Evolutionary conservation across 2,888 invertebrate genomes (phyloP), one percentile per base, ranked within the genome.

Genomic region (Synanthedon vespiformis): DNA sequence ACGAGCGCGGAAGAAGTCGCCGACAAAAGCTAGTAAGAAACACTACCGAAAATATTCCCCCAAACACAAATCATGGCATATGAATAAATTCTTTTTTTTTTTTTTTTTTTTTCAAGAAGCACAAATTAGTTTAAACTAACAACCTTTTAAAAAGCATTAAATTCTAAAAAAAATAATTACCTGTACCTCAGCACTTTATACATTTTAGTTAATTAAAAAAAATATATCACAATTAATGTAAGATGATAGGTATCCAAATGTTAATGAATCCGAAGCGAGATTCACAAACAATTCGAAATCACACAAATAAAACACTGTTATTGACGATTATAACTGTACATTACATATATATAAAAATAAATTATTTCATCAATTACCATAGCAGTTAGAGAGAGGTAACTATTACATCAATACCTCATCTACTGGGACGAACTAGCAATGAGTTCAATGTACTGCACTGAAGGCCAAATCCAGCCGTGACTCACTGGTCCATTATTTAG

Each of bases 371-470:
- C 34, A 10, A 34, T 34, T 10, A 34, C 34, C 34, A 34, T 34
- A 22, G 18, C 2, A 22, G 3, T n/a, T n/a, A 27, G 2, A 34
- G 10, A 10, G 34, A 34, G 34, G 34, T 34, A 14, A 63, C 54
- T 55, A 59, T 57, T 55, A 57, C 57, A 14, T 18, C 56, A 60
- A 57, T 59, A 58, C 52, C 57, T 54, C 16, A 55, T 51, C 56
- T 54, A 63, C 66, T 61, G 59, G 65, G 57, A 48, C 13, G n/a
- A 14, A 52, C 40, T 60, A 66, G 55, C 57, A 56, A 53, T 57
- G 68, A 61, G 84, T 82, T 81, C 82, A 83, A 80, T 70, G 81
- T 81, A 78, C 81, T 68, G 68, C 61, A 56, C 60, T 62, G 73
- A 79, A 81, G 81, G 81, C 75, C 78, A 73, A 56, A 65, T 57